Evolutionary conservation across 2,888 invertebrate genomes (phyloP).

Genomic region (Baronia brevicornis): DNA sequence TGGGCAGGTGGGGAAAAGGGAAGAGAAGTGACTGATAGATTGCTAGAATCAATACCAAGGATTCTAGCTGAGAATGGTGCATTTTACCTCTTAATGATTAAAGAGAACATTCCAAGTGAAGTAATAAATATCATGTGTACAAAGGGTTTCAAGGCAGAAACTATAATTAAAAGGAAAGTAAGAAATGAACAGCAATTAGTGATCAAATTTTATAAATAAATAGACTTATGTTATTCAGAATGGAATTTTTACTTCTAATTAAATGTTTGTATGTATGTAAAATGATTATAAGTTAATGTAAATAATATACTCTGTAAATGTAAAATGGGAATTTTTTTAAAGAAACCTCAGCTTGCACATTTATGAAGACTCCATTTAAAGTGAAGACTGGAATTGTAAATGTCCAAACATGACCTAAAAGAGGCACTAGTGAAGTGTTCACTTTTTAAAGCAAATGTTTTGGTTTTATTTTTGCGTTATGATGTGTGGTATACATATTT

Average conservation of each 20-base stretch:
- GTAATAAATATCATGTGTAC: constrained; percentile 77
- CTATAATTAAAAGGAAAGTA: constrained; percentile 84
- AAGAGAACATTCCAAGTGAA: constrained; percentile 89
- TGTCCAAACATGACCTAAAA: too few relatives aligned
- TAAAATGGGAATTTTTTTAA: too few relatives aligned
- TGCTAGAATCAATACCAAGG: constrained; percentile 81
- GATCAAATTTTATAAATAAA: constrained; percentile 74
- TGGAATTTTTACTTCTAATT: too few relatives aligned
- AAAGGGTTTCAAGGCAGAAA: constrained; percentile 75
- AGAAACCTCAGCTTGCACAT: too few relatives aligned
- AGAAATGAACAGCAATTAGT: constrained; percentile 92
- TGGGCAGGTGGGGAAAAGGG: constrained; percentile 90
- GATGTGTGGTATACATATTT: too few relatives aligned
- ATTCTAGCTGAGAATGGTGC: constrained; percentile 84
- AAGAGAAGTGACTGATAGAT: constrained; percentile 83
- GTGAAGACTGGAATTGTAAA: too few relatives aligned
- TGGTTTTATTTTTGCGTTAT: too few relatives aligned
- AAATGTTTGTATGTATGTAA: constrained; percentile 6
- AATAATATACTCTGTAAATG: constrained; percentile 13
- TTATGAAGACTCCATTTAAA: too few relatives aligned
- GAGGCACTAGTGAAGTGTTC: too few relatives aligned
- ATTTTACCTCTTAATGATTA: constrained; percentile 91
- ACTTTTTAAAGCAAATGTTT: too few relatives aligned
- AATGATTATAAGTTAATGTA: constrained; percentile 8
- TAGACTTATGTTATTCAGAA: constrained; percentile 21